A percentile compares a stretch with the other conserved stretches of the same genome.
These are phyloP conservation scores for Corapipo altera DNA, from an alignment of 2,113 vertebrate genomes.

Conservation along the genomic window DNA sequence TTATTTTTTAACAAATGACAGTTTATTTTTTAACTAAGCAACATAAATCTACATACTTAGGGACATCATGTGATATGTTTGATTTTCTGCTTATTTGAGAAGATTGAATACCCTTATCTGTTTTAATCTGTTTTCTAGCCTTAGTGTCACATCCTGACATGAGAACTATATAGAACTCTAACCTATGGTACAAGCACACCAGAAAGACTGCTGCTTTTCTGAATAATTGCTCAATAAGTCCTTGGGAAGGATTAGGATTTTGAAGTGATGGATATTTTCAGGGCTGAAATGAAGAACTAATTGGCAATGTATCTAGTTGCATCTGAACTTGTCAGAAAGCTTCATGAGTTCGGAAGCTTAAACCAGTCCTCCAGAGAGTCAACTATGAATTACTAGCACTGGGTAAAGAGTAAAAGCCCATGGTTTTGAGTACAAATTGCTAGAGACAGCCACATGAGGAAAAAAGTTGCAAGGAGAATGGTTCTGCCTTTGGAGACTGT, in stretches of 20 bases:
- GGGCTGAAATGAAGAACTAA: background rate
- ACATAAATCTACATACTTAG: background rate
- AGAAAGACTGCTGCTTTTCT: background rate
- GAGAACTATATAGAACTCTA: background rate
- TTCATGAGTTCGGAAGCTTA: background rate
- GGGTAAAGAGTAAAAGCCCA: background rate
- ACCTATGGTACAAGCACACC: background rate
- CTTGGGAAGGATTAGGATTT: background rate
- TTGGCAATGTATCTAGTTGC: background rate
- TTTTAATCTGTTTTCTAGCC: background rate
- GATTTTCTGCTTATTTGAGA: background rate
- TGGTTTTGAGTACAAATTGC: background rate
- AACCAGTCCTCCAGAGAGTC: background rate
- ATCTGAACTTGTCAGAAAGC: background rate
- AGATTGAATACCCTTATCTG: background rate
- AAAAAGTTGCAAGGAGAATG: background rate
- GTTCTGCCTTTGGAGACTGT: background rate
- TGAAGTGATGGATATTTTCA: background rate
- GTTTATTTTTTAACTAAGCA: slow-evolving; percentile 43
- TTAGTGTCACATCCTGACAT: background rate
- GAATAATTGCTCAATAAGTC: background rate
- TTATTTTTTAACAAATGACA: background rate
- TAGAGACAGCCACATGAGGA: background rate
- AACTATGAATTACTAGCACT: background rate
- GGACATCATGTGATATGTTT: background rate